These are phyloP conservation scores for Micromussa lordhowensis DNA, from an alignment of 92 coral and sea anemone species.

Conservation along the genomic window DNA sequence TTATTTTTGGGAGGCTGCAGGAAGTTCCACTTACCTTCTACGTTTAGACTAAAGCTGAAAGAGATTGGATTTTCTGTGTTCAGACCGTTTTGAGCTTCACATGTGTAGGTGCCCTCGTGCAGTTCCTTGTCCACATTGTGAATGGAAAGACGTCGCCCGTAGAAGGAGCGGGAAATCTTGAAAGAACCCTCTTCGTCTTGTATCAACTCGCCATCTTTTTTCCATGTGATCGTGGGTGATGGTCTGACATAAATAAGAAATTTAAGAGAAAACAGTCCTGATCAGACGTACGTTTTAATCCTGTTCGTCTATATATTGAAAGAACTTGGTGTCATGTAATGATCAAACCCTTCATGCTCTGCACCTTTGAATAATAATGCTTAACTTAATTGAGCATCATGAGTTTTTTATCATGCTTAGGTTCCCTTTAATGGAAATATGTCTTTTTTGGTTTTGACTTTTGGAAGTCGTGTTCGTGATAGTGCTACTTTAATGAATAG, in stretches of 20 bases:
- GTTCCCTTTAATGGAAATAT: too few relatives aligned
- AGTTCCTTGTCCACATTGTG: not conserved
- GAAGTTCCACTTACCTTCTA: constrained; percentile 10
- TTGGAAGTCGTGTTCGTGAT: too few relatives aligned
- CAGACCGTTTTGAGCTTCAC: constrained; percentile 17
- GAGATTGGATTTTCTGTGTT: not conserved
- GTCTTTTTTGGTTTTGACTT: too few relatives aligned
- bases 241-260: not conserved
- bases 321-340: too few relatives aligned
- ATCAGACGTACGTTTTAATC: not conserved
- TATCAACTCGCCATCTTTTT: not conserved
- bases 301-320: too few relatives aligned
- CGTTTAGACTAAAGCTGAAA: not conserved
- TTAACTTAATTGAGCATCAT: too few relatives aligned
- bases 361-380: too few relatives aligned
- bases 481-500: too few relatives aligned
- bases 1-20: not conserved
- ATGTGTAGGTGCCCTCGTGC: constrained; percentile 29
- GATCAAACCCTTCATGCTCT: too few relatives aligned
- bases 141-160: not conserved
- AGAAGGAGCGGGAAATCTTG: not conserved
- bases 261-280: not conserved
- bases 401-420: too few relatives aligned
- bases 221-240: constrained; percentile 22
- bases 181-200: not conserved